These are phyloP conservation scores for Actinemys pallida DNA, from an alignment of 2,113 vertebrate species.

Conservation along the genomic window DNA sequence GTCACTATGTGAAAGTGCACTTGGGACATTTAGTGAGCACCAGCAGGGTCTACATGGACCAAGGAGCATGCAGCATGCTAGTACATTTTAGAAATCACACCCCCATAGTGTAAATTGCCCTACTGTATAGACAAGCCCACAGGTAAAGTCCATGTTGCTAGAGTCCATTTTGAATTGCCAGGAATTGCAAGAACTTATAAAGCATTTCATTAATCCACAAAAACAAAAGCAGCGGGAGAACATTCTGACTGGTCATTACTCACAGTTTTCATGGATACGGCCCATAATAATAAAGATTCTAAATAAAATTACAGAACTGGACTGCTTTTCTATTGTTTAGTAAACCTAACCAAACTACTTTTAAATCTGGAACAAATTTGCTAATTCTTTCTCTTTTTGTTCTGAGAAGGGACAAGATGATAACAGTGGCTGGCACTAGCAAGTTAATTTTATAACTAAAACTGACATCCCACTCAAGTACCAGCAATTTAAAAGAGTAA, in stretches of 20 bases:
- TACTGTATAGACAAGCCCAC: too few species aligned
- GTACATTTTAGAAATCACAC: too few species aligned
- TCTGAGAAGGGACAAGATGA: constrained; percentile 42
- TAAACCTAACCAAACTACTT: background rate
- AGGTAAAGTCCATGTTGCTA: background rate
- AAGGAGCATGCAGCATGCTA: too few species aligned
- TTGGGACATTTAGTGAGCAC: too few species aligned
- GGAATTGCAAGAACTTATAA: background rate
- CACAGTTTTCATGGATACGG: background rate
- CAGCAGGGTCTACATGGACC: too few species aligned
- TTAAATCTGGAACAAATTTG: background rate
- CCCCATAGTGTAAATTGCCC: too few species aligned
- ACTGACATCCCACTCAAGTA: constrained; percentile 56
- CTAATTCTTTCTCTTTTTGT: background rate
- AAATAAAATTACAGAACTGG: background rate
- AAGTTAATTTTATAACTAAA: constrained; percentile 69
- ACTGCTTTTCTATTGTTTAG: background rate
- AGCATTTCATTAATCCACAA: background rate
- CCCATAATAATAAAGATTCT: background rate
- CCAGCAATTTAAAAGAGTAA: constrained; percentile 73
- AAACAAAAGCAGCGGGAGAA: background rate
- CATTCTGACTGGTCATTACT: background rate
- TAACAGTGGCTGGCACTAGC: constrained; percentile 54
- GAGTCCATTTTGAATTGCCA: background rate
- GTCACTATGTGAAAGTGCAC: too few species aligned